Evolutionary conservation across 2,888 invertebrate species (phyloP).

Genomic region (Macaria notata): DNA sequence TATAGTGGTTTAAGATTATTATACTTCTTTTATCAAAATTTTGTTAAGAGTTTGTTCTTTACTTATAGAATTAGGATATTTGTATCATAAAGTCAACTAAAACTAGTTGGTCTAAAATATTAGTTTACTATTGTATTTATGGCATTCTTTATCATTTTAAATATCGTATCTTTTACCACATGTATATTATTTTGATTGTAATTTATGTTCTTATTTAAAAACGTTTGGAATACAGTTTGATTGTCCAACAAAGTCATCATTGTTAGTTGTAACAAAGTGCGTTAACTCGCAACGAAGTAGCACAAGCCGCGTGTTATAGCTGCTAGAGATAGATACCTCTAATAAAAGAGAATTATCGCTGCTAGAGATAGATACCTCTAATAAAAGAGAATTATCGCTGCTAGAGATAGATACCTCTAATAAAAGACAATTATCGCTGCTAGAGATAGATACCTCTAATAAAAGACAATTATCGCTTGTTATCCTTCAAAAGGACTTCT

Average conservation of each 20-base stretch:
- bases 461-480: slow-evolving; percentile 75
- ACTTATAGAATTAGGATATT: too few relatives aligned
- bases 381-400: slow-evolving; percentile 48
- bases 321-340: slow-evolving; percentile 63
- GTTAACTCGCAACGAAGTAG: slow-evolving; percentile 61
- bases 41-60: not conserved
- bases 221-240: slow-evolving; percentile 40
- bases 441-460: slow-evolving; percentile 61
- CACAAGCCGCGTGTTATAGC: slow-evolving; percentile 54
- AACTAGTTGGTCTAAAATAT: too few relatives aligned
- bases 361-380: slow-evolving; percentile 62
- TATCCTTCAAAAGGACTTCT: slow-evolving; percentile 77
- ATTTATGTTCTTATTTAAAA: too few relatives aligned
- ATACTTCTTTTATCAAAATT: not conserved
- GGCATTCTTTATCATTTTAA: too few relatives aligned
- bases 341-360: slow-evolving; percentile 48
- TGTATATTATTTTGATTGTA: too few relatives aligned
- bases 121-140: too few relatives aligned
- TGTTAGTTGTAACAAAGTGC: slow-evolving; percentile 48
- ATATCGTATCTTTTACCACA: too few relatives aligned
- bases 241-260: slow-evolving; percentile 32
- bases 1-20: slow-evolving; percentile 5
- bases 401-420: slow-evolving; percentile 61
- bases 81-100: too few relatives aligned
- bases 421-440: slow-evolving; percentile 54